These are phyloP conservation scores for Ophthalmolycus amberensis DNA, from an alignment of 2,113 vertebrate species.

Conservation along the genomic window DNA sequence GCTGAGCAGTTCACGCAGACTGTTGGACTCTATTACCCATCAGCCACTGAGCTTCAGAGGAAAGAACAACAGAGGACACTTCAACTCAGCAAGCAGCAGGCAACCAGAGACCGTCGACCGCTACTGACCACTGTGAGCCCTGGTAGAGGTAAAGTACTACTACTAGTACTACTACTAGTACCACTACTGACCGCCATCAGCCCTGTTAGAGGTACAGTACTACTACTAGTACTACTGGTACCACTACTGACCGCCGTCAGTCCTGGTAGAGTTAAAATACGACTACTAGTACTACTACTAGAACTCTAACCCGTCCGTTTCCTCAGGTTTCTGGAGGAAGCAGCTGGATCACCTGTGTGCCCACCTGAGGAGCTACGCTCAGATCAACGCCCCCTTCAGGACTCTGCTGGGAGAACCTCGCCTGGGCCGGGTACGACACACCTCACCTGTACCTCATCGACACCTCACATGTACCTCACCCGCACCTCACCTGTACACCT, in stretches of 20 bases:
- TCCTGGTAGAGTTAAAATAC: conserved; percentile 88
- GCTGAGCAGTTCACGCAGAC: conserved; percentile 89
- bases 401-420: conserved; percentile 91
- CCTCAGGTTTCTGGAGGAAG: conserved; percentile 93
- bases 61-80: conserved; percentile 78
- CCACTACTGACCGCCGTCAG: conserved; percentile 88
- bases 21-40: conserved; percentile 91
- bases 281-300: too few species aligned
- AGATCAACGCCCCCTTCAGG: conserved; percentile 92
- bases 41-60: conserved; percentile 84
- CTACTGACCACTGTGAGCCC: conserved; percentile 90
- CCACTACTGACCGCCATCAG: not conserved
- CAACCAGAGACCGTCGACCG: conserved; percentile 83
- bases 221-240: not conserved
- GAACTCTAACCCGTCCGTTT: not conserved
- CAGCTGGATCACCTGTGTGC: conserved; percentile 95
- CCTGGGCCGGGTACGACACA: conserved; percentile 90
- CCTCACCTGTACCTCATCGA: not conserved
- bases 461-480: not conserved
- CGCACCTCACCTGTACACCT: not conserved
- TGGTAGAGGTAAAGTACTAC: conserved; percentile 86
- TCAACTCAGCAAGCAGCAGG: conserved; percentile 82
- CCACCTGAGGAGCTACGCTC: conserved; percentile 92
- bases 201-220: not conserved
- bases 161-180: not conserved